phyloP scores from a whole-genome alignment of 2,797 vertebrate genomes.

The Ctenopoma kingsleyae region DNA sequence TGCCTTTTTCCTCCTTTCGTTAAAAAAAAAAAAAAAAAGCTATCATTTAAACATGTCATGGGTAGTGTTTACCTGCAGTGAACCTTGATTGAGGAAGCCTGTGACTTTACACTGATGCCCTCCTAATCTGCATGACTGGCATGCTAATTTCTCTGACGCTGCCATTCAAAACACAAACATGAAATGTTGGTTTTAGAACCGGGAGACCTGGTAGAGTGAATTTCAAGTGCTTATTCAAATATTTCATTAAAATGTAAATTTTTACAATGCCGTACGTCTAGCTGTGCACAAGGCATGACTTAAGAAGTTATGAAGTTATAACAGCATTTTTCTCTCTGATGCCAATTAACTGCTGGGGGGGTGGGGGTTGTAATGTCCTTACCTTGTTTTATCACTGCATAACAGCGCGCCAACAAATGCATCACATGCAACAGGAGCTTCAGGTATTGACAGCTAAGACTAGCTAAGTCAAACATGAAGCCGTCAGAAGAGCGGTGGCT shows the following conservation, averaged over 20 bases:
- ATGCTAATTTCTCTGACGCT: constrained; percentile 88
- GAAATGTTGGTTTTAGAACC: constrained; percentile 88
- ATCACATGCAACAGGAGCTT: constrained; percentile 78
- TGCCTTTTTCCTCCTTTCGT: constrained; percentile 25
- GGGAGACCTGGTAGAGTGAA: constrained; percentile 87
- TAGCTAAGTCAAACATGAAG: constrained; percentile 77
- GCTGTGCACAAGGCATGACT: constrained; percentile 90
- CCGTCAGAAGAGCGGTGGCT: constrained; percentile 71
- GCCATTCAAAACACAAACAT: constrained; percentile 92
- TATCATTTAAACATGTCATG: constrained; percentile 84
- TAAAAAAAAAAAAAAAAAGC: constrained; percentile 63
- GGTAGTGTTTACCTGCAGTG: constrained; percentile 85
- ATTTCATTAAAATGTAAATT: constrained; percentile 94
- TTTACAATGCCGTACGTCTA: constrained; percentile 83
- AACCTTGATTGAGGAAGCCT: constrained; percentile 83
- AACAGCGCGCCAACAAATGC: constrained; percentile 77
- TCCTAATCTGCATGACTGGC: constrained; percentile 87
- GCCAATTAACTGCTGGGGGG: constrained; percentile 82
- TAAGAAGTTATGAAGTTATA: constrained; percentile 90
- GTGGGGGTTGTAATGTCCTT: constrained; percentile 74
- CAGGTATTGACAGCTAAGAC: constrained; percentile 79
- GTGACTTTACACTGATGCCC: constrained; percentile 87
- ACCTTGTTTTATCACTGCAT: constrained; percentile 85
- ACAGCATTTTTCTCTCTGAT: constrained; percentile 80
- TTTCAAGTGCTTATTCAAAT: constrained; percentile 92